Percentiles rank a stretch among this genome's conserved stretches.
Conservation (phyloP, 1,140 invertebrate species). For the Zaprionus vittiger region DNA sequence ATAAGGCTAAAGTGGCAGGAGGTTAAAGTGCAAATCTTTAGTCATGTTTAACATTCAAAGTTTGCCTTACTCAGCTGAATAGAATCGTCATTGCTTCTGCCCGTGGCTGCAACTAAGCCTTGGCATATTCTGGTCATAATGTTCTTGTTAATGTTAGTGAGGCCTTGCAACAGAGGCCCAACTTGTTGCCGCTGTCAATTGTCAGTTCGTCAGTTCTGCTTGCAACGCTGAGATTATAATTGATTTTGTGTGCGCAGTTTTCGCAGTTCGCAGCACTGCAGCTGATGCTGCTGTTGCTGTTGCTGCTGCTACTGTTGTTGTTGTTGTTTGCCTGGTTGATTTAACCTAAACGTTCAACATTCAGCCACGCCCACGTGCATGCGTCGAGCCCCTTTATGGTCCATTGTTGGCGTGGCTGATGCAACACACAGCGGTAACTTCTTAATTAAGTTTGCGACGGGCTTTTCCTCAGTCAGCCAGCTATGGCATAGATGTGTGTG, state of each 20-base stretch:
- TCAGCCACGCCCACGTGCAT: conserved; percentile 40
- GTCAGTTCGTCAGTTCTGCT: conserved; percentile 37
- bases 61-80: too few relatives aligned
- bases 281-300: background rate
- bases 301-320: background rate
- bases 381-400: background rate
- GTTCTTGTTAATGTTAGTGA: background rate
- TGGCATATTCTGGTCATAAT: background rate
- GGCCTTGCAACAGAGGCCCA: background rate
- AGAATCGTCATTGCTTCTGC: too few relatives aligned
- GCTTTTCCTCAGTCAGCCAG: conserved; percentile 45
- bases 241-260: conserved; percentile 57
- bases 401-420: conserved; percentile 29
- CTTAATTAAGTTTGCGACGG: conserved; percentile 75
- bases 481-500: conserved; percentile 8
- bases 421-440: conserved; percentile 62
- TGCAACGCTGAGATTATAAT: conserved; percentile 57
- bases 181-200: conserved; percentile 78
- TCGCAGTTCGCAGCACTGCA: conserved; percentile 12
- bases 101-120: background rate
- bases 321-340: conserved; percentile 8
- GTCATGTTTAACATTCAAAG: too few relatives aligned
- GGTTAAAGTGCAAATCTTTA: too few relatives aligned
- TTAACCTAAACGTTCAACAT: conserved; percentile 58
- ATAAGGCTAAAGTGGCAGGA: too few relatives aligned